These are phyloP conservation scores for Antheraea pernyi DNA, from an alignment of 1,140 invertebrate genomes.

Conservation along the genomic window DNA sequence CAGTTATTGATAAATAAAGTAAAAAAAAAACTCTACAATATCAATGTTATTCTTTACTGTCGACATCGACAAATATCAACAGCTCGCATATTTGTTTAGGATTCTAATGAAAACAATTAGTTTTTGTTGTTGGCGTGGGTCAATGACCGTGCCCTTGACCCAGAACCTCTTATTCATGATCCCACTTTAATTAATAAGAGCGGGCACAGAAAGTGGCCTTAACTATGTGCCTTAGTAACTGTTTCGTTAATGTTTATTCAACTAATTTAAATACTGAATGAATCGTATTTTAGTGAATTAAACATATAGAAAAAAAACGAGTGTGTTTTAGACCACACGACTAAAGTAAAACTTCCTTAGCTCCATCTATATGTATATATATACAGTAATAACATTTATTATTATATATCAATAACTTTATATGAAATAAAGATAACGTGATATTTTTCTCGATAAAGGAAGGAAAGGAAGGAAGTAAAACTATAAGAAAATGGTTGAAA, in stretches of 20 bases:
- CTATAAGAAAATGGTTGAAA: too few relatives aligned
- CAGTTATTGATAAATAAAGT: neutral
- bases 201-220: neutral
- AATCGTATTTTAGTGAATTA: too few relatives aligned
- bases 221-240: neutral
- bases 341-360: too few relatives aligned
- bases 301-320: too few relatives aligned
- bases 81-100: neutral
- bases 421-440: too few relatives aligned
- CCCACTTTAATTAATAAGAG: neutral
- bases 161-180: slow-evolving; percentile 14
- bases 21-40: neutral
- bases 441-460: too few relatives aligned
- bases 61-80: neutral
- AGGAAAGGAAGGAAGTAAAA: too few relatives aligned
- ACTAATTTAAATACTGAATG: neutral
- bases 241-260: neutral
- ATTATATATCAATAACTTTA: too few relatives aligned
- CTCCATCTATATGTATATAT: too few relatives aligned
- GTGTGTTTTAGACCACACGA: too few relatives aligned
- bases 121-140: slow-evolving; percentile 30
- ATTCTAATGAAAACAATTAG: neutral
- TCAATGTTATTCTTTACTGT: neutral
- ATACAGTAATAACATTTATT: too few relatives aligned
- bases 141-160: slow-evolving; percentile 57